A percentile compares a stretch with the other conserved stretches of the same genome.
phyloP scores from a whole-genome alignment of 2,888 invertebrate species.

The Pemphredon lugubris region DNA sequence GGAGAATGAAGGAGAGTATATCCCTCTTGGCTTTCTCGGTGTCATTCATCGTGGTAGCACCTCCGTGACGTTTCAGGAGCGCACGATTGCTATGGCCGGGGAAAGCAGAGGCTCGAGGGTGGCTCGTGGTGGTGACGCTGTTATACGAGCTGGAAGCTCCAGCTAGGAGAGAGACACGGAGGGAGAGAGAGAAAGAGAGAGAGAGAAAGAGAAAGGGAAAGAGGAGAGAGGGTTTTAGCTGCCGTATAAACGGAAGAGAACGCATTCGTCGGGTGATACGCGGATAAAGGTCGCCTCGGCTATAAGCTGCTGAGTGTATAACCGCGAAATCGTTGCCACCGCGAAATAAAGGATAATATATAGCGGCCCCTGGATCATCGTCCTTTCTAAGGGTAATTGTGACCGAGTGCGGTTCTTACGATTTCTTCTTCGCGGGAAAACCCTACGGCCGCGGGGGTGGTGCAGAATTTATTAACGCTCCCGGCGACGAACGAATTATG shows the following conservation, averaged over 20 bases:
- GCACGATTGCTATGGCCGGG: slow-evolving; percentile 32
- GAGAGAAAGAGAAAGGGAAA: too few relatives aligned
- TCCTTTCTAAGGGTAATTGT: slow-evolving; percentile 16
- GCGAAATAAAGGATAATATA: slow-evolving; percentile 46
- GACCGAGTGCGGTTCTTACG: background rate
- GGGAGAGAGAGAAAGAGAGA: too few relatives aligned
- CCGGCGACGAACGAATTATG: too few relatives aligned
- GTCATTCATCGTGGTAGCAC: slow-evolving; percentile 45
- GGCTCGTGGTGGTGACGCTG: slow-evolving; percentile 25
- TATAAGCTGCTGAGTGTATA: slow-evolving; percentile 25
- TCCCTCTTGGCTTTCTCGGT: slow-evolving; percentile 48
- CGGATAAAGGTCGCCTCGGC: slow-evolving; percentile 43
- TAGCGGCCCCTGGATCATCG: slow-evolving; percentile 9
- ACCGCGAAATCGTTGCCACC: slow-evolving; percentile 37
- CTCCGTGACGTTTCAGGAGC: slow-evolving; percentile 47
- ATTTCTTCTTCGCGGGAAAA: too few relatives aligned
- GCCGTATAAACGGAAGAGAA: slow-evolving; percentile 48
- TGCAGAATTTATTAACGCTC: too few relatives aligned
- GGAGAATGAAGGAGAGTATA: too few relatives aligned
- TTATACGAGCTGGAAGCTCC: slow-evolving; percentile 37
- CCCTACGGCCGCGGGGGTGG: too few relatives aligned
- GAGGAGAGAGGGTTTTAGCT: too few relatives aligned
- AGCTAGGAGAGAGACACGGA: too few relatives aligned
- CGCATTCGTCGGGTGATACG: slow-evolving; percentile 44
- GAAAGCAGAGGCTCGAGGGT: slow-evolving; percentile 25